Evolutionary conservation across 2,888 invertebrate species (phyloP), one percentile per base, ranked within the genome.

Genomic region (Chloroclystis v-ata): DNA sequence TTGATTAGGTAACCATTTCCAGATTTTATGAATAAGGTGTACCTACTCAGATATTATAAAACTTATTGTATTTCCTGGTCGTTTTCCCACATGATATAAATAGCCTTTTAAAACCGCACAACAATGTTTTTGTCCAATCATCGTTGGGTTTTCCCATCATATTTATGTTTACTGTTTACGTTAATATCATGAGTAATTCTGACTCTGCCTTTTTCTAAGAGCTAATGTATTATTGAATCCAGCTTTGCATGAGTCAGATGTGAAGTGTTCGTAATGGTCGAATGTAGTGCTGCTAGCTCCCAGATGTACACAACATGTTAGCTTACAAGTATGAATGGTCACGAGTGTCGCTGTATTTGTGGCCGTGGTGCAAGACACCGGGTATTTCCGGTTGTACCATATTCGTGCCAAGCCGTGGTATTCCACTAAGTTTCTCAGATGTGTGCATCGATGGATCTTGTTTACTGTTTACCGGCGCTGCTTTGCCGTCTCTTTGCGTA

Each of bases 361-460:
- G 57, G 60, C 58, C 63, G 62, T 67, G 65, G 61, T 67, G 65
- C 68, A 67, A 66, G 56, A 60, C 57, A 56, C 57, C 56, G 65
- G 63, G 69, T 72, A 77, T 78, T 79, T 82, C 78, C 80, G 77
- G 73, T 65, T 61, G 61, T 65, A 60, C 59, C 62, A 65, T 72
- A 67, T 67, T 70, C 66, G 61, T 65, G 59, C 65, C 61, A 54
- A 66, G 60, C 55, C 75, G 69, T 78, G 76, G 69, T 71, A 78
- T 80, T 80, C 77, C 79, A 80, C 63, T 63, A 82, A 82, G 82
- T 77, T 82, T 84, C 78, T 82, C 64, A 65, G 70, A 66, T 67
- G 69, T 69, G 69, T 64, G 66, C 65, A 58, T 61, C 72, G 74
- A 69, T 77, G 77, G 76, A 73, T 72, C 68, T 54, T 78, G 75